These are phyloP conservation scores for Ploceus nigricollis DNA, from an alignment of 2,113 vertebrate species.

Conservation along the genomic window DNA sequence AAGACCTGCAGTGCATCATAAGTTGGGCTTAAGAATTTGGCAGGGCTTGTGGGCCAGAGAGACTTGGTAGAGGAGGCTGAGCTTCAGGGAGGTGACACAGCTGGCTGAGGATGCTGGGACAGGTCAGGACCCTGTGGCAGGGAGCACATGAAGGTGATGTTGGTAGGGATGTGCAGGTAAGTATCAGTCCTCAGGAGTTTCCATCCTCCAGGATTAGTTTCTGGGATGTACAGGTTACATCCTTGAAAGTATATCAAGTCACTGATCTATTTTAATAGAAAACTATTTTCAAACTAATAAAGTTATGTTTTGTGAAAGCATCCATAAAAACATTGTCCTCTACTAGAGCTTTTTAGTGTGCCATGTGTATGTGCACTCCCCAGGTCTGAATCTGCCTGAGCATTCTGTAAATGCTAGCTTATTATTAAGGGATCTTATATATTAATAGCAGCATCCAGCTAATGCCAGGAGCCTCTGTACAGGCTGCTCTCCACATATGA, in stretches of 20 bases:
- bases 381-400: background rate
- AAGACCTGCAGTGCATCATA: background rate
- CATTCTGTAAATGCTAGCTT: background rate
- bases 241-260: background rate
- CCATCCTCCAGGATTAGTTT: background rate
- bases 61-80: background rate
- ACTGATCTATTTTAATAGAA: background rate
- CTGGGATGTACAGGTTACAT: background rate
- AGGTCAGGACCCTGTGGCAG: background rate
- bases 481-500: background rate
- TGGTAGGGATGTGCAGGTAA: background rate
- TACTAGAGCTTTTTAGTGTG: background rate
- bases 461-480: background rate
- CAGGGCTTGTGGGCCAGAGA: background rate
- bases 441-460: background rate
- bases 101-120: background rate
- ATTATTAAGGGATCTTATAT: background rate
- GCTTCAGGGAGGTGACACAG: background rate
- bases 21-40: background rate
- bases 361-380: background rate
- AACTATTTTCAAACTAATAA: background rate
- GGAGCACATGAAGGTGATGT: background rate
- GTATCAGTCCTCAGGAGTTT: background rate
- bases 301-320: background rate
- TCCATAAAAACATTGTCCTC: background rate